A percentile compares a stretch with the other conserved stretches of the same genome.
These are phyloP conservation scores for Sphaeramia orbicularis DNA, from an alignment of 2,797 vertebrate genomes.

Conservation along the genomic window DNA sequence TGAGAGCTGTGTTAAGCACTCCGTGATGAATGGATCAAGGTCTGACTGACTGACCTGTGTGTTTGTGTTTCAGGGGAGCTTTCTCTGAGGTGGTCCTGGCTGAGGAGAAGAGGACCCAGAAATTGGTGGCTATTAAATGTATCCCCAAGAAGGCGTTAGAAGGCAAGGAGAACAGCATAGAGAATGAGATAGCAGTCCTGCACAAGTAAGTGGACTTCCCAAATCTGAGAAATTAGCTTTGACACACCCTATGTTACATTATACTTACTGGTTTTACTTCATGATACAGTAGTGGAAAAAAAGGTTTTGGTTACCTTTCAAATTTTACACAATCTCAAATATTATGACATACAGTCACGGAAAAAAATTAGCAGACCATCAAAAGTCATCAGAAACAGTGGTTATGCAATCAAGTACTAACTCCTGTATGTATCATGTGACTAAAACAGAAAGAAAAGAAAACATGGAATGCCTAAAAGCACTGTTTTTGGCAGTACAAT, in stretches of 20 bases:
- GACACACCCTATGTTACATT: not conserved
- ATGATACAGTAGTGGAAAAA: too few relatives aligned
- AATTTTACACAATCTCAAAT: too few relatives aligned
- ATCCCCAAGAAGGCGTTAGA: constrained; percentile 96
- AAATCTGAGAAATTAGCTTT: not conserved
- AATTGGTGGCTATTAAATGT: constrained; percentile 96
- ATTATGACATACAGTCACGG: too few relatives aligned
- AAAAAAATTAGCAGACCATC: too few relatives aligned
- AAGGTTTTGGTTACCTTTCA: too few relatives aligned
- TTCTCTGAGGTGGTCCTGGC: constrained; percentile 98
- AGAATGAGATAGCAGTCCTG: constrained; percentile 97
- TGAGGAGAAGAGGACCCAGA: constrained; percentile 92
- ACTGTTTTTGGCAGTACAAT: too few relatives aligned
- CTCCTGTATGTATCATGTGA: too few relatives aligned
- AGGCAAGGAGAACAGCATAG: constrained; percentile 97
- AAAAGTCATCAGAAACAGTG: too few relatives aligned
- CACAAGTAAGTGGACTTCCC: constrained; percentile 89
- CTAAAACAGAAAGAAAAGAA: too few relatives aligned
- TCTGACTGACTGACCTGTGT: constrained; percentile 33
- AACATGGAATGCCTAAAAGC: too few relatives aligned
- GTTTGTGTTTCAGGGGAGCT: constrained; percentile 88
- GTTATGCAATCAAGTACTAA: too few relatives aligned
- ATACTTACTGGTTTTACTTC: too few relatives aligned
- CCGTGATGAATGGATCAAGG: constrained; percentile 13
- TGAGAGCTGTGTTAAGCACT: constrained; percentile 13